Evolutionary conservation across 2,888 invertebrate species (phyloP).

Genomic region (Oegoconia quadripuncta): DNA sequence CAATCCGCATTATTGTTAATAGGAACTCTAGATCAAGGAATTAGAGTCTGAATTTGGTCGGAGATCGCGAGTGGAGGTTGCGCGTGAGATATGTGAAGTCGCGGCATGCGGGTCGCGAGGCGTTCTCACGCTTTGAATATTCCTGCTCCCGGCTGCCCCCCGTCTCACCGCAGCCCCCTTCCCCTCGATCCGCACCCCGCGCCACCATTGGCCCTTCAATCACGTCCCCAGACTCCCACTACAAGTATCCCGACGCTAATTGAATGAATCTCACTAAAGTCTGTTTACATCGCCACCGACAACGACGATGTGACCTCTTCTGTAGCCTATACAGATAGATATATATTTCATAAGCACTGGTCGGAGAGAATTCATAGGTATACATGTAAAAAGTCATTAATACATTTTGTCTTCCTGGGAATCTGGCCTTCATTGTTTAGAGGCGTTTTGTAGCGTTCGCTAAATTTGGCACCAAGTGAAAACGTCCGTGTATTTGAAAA

Average conservation of each 20-base stretch:
- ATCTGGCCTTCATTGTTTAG: too few relatives aligned
- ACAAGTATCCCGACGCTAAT: constrained; percentile 55
- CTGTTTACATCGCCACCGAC: constrained; percentile 53
- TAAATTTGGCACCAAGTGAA: too few relatives aligned
- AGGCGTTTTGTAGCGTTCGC: too few relatives aligned
- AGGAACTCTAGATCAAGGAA: constrained; percentile 37
- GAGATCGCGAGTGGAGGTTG: constrained; percentile 53
- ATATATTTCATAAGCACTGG: too few relatives aligned
- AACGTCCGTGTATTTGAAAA: too few relatives aligned
- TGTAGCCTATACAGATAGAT: too few relatives aligned
- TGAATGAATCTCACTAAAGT: constrained; percentile 67
- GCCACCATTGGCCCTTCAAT: constrained; percentile 64
- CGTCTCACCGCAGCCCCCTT: constrained; percentile 34
- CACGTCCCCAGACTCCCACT: constrained; percentile 67
- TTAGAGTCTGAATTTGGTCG: constrained; percentile 47
- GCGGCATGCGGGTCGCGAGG: constrained; percentile 77
- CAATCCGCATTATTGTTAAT: constrained; percentile 36
- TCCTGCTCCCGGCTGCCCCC: constrained; percentile 65
- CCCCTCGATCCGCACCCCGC: constrained; percentile 29
- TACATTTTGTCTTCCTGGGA: too few relatives aligned
- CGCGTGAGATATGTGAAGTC: constrained; percentile 78
- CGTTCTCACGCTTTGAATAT: constrained; percentile 80
- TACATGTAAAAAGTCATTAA: too few relatives aligned
- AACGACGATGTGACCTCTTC: too few relatives aligned
- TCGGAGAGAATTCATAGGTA: too few relatives aligned